These are phyloP conservation scores for Agriopis marginaria DNA, from an alignment of 2,888 invertebrate genomes.

Conservation along the genomic window DNA sequence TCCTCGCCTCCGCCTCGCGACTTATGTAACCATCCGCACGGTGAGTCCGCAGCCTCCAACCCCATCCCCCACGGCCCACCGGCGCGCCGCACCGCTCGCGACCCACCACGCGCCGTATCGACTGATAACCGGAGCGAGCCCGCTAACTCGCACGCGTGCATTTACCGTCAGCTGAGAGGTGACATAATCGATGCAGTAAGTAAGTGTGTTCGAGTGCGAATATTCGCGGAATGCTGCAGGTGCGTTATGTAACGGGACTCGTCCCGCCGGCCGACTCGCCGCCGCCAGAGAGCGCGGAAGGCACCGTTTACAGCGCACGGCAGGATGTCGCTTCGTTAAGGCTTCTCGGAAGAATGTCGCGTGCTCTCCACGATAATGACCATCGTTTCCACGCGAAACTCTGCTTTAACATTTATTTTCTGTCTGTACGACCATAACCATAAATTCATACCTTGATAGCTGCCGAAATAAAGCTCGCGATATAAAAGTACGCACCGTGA, in stretches of 20 bases:
- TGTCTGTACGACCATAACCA: constrained; percentile 25
- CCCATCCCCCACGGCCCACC: constrained; percentile 69
- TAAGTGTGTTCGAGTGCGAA: constrained; percentile 73
- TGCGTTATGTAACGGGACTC: constrained; percentile 78
- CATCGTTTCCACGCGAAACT: constrained; percentile 45
- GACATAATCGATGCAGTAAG: constrained; percentile 84
- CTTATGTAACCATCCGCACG: constrained; percentile 85
- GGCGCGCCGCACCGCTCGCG: constrained; percentile 50
- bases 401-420: constrained; percentile 31
- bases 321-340: constrained; percentile 49
- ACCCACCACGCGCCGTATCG: constrained; percentile 57
- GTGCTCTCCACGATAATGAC: constrained; percentile 51
- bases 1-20: constrained; percentile 74
- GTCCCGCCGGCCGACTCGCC: constrained; percentile 33
- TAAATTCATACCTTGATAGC: constrained; percentile 16
- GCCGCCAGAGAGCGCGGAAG: constrained; percentile 30
- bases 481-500: constrained; percentile 24
- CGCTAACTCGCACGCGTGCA: constrained; percentile 49
- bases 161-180: constrained; percentile 76
- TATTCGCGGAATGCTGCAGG: constrained; percentile 70
- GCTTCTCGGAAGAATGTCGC: constrained; percentile 50
- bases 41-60: constrained; percentile 81
- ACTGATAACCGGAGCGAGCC: constrained; percentile 55
- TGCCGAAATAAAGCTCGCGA: constrained; percentile 16
- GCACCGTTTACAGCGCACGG: constrained; percentile 40